Conservation (phyloP, 1,140 invertebrate species). For the Trinorchestia longiramus region DNA sequence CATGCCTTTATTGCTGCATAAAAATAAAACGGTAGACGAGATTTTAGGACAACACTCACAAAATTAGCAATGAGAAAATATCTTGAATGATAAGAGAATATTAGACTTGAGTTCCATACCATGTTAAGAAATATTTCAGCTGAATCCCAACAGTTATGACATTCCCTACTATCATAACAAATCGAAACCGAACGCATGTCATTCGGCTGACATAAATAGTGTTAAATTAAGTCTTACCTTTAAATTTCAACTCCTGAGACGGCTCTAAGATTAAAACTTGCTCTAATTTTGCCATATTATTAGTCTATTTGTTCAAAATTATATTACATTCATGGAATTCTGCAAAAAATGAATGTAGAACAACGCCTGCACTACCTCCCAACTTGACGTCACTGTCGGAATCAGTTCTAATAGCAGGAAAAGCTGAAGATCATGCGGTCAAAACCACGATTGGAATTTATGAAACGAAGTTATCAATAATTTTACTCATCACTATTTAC, state of each 20-base stretch:
- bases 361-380: background rate
- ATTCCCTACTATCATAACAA: background rate
- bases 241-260: slow-evolving; percentile 71
- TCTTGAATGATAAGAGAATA: too few species aligned
- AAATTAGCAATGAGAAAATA: too few species aligned
- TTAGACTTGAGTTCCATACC: too few species aligned
- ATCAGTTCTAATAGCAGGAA: background rate
- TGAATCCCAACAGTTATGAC: background rate
- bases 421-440: background rate
- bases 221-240: slow-evolving; percentile 68
- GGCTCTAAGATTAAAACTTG: slow-evolving; percentile 72
- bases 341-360: background rate
- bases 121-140: background rate
- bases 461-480: too few species aligned
- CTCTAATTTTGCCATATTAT: slow-evolving; percentile 69
- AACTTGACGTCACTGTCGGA: slow-evolving; percentile 51
- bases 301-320: background rate
- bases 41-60: too few species aligned
- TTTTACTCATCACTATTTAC: too few species aligned
- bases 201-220: background rate
- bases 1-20: too few species aligned
- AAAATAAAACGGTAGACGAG: too few species aligned
- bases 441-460: background rate
- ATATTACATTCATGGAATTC: slow-evolving; percentile 37
- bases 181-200: slow-evolving; percentile 15